Conservation (phyloP, 2,797 vertebrate species). For the Chrysocyon brachyurus region DNA sequence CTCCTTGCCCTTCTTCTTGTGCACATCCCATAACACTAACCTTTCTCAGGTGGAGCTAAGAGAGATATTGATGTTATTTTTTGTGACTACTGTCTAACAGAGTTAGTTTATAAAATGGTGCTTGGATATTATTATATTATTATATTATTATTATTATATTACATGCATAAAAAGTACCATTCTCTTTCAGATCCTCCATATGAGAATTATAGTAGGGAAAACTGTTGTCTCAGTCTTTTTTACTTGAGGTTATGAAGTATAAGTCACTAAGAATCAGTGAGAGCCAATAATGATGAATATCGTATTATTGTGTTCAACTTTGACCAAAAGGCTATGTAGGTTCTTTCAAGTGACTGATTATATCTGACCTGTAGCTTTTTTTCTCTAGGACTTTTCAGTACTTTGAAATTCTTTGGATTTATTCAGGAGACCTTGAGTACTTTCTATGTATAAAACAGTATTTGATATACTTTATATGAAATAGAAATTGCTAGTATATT, state of each 20-base stretch:
- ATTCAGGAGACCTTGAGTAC: background rate
- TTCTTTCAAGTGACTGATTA: constrained; percentile 75
- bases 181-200: background rate
- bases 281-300: background rate
- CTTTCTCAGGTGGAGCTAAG: constrained; percentile 19
- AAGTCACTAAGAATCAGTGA: background rate
- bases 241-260: constrained; percentile 24
- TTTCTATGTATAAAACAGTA: background rate
- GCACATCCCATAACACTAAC: background rate
- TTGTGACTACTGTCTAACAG: background rate
- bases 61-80: constrained; percentile 44
- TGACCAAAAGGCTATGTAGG: constrained; percentile 71
- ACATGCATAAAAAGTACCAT: background rate
- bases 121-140: background rate
- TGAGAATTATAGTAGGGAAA: background rate
- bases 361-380: constrained; percentile 67
- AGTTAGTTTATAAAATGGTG: background rate
- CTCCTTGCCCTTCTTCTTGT: constrained; percentile 64
- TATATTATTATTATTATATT: no score
- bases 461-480: background rate
- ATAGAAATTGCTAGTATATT: background rate
- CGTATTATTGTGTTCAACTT: constrained; percentile 63
- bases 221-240: background rate
- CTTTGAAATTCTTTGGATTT: constrained; percentile 26
- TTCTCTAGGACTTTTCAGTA: constrained; percentile 42